Evolutionary conservation across 2,888 invertebrate species (phyloP).

Genomic region (Brachyptera putata): DNA sequence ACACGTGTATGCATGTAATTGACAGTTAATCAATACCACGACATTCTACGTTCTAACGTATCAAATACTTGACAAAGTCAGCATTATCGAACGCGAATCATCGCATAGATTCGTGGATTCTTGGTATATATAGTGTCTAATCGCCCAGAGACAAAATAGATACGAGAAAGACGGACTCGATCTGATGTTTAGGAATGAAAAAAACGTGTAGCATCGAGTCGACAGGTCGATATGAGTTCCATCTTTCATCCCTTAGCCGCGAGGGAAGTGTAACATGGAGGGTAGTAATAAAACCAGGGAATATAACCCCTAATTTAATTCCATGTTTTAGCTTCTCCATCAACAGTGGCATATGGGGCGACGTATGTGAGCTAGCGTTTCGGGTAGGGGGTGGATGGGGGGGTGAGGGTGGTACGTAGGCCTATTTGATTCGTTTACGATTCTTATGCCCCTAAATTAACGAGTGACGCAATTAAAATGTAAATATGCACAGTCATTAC

Average conservation of each 20-base stretch:
- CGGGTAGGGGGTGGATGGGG: too few relatives aligned
- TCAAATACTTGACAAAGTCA: too few relatives aligned
- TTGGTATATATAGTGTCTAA: neutral
- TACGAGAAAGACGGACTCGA: neutral
- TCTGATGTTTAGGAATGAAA: neutral
- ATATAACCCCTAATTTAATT: constrained; percentile 15
- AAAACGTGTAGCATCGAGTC: neutral
- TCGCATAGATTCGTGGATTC: too few relatives aligned
- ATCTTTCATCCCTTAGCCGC: neutral
- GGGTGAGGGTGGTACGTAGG: neutral
- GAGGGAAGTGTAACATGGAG: neutral
- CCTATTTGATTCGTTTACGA: neutral
- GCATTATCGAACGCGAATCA: too few relatives aligned
- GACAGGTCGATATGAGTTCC: constrained; percentile 13
- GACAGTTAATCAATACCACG: too few relatives aligned
- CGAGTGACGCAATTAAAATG: too few relatives aligned
- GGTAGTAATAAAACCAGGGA: constrained; percentile 10
- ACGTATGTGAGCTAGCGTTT: too few relatives aligned
- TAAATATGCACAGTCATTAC: too few relatives aligned
- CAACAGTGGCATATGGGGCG: constrained; percentile 13
- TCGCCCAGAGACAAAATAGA: neutral
- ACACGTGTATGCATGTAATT: too few relatives aligned
- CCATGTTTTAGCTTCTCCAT: constrained; percentile 12
- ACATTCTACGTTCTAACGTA: too few relatives aligned
- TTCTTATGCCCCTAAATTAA: too few relatives aligned